phyloP scores from a whole-genome alignment of 2,888 invertebrate species.

The Nomada hirtipes region DNA sequence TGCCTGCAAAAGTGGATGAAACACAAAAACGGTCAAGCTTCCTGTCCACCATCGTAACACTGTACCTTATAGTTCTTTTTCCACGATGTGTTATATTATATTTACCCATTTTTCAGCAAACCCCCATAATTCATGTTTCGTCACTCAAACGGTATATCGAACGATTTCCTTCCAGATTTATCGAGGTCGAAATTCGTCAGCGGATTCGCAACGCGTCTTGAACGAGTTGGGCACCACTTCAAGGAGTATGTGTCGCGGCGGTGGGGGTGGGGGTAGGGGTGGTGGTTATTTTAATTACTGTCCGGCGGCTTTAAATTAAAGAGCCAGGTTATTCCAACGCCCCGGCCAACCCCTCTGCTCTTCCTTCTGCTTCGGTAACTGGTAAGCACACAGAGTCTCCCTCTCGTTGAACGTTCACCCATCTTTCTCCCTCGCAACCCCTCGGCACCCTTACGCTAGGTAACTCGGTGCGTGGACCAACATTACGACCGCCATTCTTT shows the following conservation, averaged over 20 bases:
- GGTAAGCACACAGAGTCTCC: conserved; percentile 70
- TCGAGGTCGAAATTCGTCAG: background rate
- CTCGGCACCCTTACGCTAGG: conserved; percentile 49
- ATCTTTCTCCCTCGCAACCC: conserved; percentile 52
- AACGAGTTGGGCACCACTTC: conserved; percentile 80
- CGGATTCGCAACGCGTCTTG: conserved; percentile 38
- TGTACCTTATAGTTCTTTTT: no score
- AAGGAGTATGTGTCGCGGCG: conserved; percentile 76
- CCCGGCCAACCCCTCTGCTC: conserved; percentile 74
- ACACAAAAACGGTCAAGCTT: no score
- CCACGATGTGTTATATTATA: no score
- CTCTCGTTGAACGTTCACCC: conserved; percentile 52
- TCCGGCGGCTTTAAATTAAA: conserved; percentile 84
- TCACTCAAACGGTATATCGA: background rate
- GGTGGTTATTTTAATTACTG: conserved; percentile 84
- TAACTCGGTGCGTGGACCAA: conserved; percentile 70
- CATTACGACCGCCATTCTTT: conserved; percentile 77
- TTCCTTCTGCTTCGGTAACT: conserved; percentile 75
- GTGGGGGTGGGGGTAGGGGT: conserved; percentile 62
- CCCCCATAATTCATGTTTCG: background rate
- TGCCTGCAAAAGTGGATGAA: no score
- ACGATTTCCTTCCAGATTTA: background rate
- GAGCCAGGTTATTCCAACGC: conserved; percentile 82
- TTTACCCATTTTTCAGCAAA: no score
- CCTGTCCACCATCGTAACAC: no score